Conservation (phyloP, 1,140 invertebrate genomes). For the Pogonognathellus flavescens region DNA sequence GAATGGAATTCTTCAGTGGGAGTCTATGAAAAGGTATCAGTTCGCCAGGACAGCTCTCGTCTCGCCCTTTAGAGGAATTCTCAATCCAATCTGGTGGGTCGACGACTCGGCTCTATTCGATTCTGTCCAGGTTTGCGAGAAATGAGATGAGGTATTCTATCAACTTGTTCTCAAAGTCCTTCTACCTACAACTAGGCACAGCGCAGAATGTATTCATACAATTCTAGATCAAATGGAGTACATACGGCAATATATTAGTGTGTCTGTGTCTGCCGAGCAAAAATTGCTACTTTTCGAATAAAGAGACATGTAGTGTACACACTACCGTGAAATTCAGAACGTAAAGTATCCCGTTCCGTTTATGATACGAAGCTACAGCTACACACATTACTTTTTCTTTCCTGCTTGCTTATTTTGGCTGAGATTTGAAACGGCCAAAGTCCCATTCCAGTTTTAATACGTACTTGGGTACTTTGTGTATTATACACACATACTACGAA, state of each 20-base stretch:
- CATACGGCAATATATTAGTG: no score
- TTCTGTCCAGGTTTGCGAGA: not conserved
- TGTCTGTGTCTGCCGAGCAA: no score
- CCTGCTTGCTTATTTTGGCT: constrained; percentile 27
- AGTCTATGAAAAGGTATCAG: constrained; percentile 22
- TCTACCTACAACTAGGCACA: not conserved
- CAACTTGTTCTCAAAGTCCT: not conserved
- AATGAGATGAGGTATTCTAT: constrained; percentile 33
- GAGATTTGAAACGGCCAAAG: constrained; percentile 8
- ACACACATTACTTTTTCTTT: not conserved
- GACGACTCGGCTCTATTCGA: constrained; percentile 20
- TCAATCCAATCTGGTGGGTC: constrained; percentile 19
- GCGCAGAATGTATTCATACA: not conserved
- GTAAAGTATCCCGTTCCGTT: not conserved
- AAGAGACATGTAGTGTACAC: not conserved
- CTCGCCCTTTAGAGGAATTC: constrained; percentile 1
- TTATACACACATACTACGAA: no score
- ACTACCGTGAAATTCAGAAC: not conserved
- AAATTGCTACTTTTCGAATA: no score
- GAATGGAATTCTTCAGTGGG: not conserved
- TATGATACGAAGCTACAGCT: not conserved
- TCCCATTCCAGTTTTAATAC: constrained; percentile 10
- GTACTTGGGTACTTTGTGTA: not conserved
- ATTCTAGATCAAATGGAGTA: not conserved
- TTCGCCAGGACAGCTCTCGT: not conserved